These are phyloP conservation scores for Dromas ardeola DNA, from an alignment of 2,113 vertebrate genomes.

Conservation along the genomic window DNA sequence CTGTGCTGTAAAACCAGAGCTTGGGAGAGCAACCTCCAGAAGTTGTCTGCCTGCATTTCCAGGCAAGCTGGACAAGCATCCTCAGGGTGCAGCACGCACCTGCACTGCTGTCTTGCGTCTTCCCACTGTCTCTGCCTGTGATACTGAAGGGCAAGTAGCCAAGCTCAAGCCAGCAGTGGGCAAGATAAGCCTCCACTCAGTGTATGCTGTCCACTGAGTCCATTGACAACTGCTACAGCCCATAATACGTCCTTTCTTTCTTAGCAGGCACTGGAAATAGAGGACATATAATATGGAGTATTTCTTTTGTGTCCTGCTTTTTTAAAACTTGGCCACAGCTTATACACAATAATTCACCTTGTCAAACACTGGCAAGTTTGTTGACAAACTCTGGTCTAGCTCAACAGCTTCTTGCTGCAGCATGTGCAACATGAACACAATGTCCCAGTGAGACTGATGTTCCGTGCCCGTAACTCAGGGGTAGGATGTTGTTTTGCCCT, in stretches of 20 bases:
- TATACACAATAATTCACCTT: background rate
- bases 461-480: background rate
- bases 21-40: background rate
- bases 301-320: background rate
- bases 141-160: background rate
- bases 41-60: background rate
- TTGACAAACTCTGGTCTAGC: background rate
- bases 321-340: background rate
- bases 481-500: accelerated
- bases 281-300: background rate
- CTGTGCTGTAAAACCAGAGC: background rate
- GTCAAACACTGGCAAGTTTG: background rate
- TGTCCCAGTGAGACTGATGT: background rate
- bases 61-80: background rate
- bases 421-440: too few relatives aligned
- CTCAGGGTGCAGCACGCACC: background rate
- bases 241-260: background rate
- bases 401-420: background rate
- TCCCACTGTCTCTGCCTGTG: background rate
- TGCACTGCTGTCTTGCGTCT: background rate
- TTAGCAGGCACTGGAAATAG: background rate
- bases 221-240: background rate
- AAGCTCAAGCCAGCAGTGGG: background rate
- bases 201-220: background rate
- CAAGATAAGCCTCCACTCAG: background rate